Evolutionary conservation across 2,888 invertebrate species (phyloP).

Genomic region (Amaurobius ferox): DNA sequence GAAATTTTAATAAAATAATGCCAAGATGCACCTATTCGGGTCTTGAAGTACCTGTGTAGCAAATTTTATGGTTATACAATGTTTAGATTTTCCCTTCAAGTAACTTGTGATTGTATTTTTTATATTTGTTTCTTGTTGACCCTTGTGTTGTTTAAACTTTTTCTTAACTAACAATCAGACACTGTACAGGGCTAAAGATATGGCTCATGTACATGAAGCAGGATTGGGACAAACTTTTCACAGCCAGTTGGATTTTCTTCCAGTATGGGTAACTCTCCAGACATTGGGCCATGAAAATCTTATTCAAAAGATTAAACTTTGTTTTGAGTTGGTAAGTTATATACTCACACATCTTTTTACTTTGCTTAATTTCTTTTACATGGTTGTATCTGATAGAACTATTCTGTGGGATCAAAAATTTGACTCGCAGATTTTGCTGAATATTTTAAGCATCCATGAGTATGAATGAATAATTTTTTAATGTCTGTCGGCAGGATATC

Average conservation of each 20-base stretch:
- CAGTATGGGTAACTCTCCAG: slow-evolving; percentile 88
- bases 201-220: slow-evolving; percentile 78
- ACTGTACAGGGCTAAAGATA: slow-evolving; percentile 77
- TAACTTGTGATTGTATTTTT: neutral
- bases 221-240: slow-evolving; percentile 80
- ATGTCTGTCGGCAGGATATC: too few relatives aligned
- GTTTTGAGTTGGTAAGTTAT: slow-evolving; percentile 82
- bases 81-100: neutral
- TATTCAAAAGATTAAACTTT: slow-evolving; percentile 83
- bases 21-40: too few relatives aligned
- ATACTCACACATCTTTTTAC: too few relatives aligned
- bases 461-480: too few relatives aligned
- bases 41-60: too few relatives aligned
- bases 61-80: too few relatives aligned
- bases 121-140: neutral
- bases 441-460: too few relatives aligned
- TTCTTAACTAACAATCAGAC: slow-evolving; percentile 75
- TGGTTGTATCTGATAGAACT: too few relatives aligned
- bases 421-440: too few relatives aligned
- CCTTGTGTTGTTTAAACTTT: neutral
- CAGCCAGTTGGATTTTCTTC: slow-evolving; percentile 85
- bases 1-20: neutral
- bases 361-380: too few relatives aligned
- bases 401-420: too few relatives aligned
- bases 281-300: slow-evolving; percentile 83